These are phyloP conservation scores for Pachymerium ferrugineum DNA, from an alignment of 2,888 invertebrate species.

Conservation along the genomic window DNA sequence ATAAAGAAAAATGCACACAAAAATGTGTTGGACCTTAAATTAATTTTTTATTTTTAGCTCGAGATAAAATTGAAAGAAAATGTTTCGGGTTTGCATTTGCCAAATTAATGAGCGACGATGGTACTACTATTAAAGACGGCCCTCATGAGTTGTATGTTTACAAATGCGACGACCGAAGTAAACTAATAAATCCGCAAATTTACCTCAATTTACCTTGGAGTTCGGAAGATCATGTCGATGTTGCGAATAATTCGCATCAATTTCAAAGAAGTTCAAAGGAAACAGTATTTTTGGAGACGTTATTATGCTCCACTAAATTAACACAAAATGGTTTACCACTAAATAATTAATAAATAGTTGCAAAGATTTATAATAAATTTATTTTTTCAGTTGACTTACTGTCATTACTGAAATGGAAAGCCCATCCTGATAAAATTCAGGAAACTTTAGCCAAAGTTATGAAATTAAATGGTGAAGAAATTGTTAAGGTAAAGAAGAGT, in stretches of 20 bases:
- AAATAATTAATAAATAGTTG: too few species aligned
- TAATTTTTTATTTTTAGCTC: slow-evolving; percentile 53
- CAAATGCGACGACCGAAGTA: slow-evolving; percentile 78
- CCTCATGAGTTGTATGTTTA: slow-evolving; percentile 85
- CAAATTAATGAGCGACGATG: slow-evolving; percentile 82
- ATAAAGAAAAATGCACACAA: slow-evolving; percentile 47
- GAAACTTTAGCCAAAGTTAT: slow-evolving; percentile 76
- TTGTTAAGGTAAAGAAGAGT: slow-evolving; percentile 67
- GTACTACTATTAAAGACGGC: slow-evolving; percentile 81
- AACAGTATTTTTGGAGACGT: slow-evolving; percentile 69
- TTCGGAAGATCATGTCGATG: slow-evolving; percentile 33
- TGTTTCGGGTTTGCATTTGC: slow-evolving; percentile 86
- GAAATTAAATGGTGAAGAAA: slow-evolving; percentile 76
- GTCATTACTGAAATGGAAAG: slow-evolving; percentile 85
- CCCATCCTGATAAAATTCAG: slow-evolving; percentile 77
- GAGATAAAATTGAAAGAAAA: slow-evolving; percentile 85
- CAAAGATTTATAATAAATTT: slow-evolving; percentile 31
- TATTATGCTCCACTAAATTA: slow-evolving; percentile 90
- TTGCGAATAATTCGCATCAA: slow-evolving; percentile 42
- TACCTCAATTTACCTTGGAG: slow-evolving; percentile 45
- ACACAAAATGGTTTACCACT: slow-evolving; percentile 90
- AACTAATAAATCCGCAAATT: slow-evolving; percentile 56
- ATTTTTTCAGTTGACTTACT: slow-evolving; percentile 69
- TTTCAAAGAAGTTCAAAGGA: slow-evolving; percentile 80
- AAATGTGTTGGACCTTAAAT: background rate